Percentiles rank a stretch among this genome's conserved stretches.
phyloP scores from a whole-genome alignment of 2,888 invertebrate genomes.

The Eurois occulta region DNA sequence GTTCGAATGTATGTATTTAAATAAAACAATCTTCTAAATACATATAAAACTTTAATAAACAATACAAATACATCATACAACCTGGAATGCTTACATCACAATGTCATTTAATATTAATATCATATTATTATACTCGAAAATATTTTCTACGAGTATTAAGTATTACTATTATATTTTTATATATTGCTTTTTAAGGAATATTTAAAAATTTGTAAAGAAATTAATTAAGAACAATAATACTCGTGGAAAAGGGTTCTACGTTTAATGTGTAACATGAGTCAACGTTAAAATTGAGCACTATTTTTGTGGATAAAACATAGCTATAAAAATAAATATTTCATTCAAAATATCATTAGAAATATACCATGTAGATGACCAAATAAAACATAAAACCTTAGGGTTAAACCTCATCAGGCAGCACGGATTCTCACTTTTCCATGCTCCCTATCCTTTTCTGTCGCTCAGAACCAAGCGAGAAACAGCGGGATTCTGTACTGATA shows the following conservation, averaged over 20 bases:
- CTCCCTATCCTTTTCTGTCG: no score
- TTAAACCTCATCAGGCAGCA: no score
- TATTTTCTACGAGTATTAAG: no score
- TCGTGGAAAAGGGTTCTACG: no score
- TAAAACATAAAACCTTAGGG: neutral
- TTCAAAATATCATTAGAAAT: slow-evolving; percentile 15
- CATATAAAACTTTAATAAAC: slow-evolving; percentile 59
- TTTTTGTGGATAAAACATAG: slow-evolving; percentile 12
- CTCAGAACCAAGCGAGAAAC: no score
- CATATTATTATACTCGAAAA: slow-evolving; percentile 17
- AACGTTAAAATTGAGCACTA: slow-evolving; percentile 45
- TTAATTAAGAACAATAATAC: no score
- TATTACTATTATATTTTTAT: no score
- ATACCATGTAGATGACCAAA: slow-evolving; percentile 5
- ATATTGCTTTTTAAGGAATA: no score
- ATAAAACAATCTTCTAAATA: slow-evolving; percentile 41
- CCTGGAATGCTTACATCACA: slow-evolving; percentile 58
- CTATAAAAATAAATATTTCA: neutral
- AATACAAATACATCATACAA: slow-evolving; percentile 36
- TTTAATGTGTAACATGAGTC: slow-evolving; percentile 4
- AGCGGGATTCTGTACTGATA: no score
- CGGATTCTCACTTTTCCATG: no score
- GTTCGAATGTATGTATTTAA: neutral
- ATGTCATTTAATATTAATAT: slow-evolving; percentile 49
- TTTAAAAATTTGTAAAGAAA: no score